These are phyloP conservation scores for Diploscapter pachys DNA, from an alignment of 1,140 invertebrate genomes.

Conservation along the genomic window DNA sequence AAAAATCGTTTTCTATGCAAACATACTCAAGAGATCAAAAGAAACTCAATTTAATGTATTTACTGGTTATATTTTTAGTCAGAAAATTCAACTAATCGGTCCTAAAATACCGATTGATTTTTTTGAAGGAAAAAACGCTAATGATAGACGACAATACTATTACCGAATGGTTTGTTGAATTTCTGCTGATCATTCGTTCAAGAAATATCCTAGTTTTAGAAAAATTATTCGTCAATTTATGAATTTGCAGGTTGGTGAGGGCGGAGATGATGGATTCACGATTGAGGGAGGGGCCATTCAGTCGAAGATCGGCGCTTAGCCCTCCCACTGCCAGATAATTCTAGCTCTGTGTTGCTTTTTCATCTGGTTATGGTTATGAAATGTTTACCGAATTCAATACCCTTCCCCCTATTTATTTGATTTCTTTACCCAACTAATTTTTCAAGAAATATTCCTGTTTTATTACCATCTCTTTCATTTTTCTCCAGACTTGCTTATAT, in stretches of 20 bases:
- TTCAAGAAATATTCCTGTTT: neutral
- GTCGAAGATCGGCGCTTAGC: neutral
- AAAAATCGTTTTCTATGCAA: too few species aligned
- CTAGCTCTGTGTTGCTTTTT: neutral
- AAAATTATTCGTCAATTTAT: too few species aligned
- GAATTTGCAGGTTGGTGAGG: neutral
- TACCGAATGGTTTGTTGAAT: neutral
- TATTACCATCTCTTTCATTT: neutral
- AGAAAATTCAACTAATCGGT: neutral
- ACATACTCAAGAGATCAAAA: too few species aligned
- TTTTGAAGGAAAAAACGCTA: too few species aligned
- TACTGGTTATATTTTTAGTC: too few species aligned
- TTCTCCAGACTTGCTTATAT: too few species aligned
- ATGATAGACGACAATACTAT: too few species aligned
- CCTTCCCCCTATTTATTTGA: slow-evolving; percentile 3
- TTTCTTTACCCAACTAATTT: neutral
- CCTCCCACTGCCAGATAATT: neutral
- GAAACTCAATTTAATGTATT: too few species aligned
- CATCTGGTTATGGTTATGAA: neutral
- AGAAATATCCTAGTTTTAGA: too few species aligned
- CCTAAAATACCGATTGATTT: neutral
- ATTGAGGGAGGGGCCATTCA: slow-evolving; percentile 4
- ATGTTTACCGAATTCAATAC: neutral
- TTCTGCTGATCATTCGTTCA: neutral
- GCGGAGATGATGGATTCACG: neutral